These are phyloP conservation scores for Phenganax stokvisi DNA, from an alignment of 92 coral and sea anemone species.

Conservation along the genomic window DNA sequence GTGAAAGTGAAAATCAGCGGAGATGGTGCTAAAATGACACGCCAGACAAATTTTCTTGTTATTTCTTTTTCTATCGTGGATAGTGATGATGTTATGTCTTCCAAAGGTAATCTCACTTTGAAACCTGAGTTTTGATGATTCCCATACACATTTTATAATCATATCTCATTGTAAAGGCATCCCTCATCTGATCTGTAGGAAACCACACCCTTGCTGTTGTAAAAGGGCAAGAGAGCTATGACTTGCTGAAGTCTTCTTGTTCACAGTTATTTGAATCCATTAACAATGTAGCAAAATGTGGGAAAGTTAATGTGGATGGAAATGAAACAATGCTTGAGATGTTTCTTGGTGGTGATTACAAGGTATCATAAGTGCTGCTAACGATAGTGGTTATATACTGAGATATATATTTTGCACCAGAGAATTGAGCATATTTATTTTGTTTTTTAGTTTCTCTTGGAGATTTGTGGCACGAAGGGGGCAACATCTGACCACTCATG, in stretches of 20 bases:
- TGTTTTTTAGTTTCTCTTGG: background rate
- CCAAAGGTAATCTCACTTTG: background rate
- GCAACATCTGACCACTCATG: constrained; percentile 23
- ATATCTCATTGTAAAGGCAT: background rate
- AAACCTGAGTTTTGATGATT: background rate
- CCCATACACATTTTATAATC: background rate
- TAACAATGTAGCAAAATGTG: too few relatives aligned
- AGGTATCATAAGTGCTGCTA: background rate
- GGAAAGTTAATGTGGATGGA: background rate
- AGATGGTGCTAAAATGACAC: background rate
- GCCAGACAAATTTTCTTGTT: constrained; percentile 5
- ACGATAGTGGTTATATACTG: background rate
- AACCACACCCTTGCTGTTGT: constrained; percentile 1
- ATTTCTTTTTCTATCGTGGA: constrained; percentile 3
- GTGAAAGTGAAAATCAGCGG: constrained; percentile 15
- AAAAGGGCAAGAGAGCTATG: background rate
- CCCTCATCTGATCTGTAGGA: background rate
- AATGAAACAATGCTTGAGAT: background rate
- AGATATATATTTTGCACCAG: too few relatives aligned
- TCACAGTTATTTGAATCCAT: too few relatives aligned
- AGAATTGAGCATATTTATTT: too few relatives aligned
- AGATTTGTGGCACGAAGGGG: background rate
- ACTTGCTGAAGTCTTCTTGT: background rate
- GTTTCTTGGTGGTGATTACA: constrained; percentile 16
- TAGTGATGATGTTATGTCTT: constrained; percentile 11